A percentile compares a stretch with the other conserved stretches of the same genome.
These are phyloP conservation scores for Cheilosia urbana DNA, from an alignment of 2,888 invertebrate genomes.

Conservation along the genomic window DNA sequence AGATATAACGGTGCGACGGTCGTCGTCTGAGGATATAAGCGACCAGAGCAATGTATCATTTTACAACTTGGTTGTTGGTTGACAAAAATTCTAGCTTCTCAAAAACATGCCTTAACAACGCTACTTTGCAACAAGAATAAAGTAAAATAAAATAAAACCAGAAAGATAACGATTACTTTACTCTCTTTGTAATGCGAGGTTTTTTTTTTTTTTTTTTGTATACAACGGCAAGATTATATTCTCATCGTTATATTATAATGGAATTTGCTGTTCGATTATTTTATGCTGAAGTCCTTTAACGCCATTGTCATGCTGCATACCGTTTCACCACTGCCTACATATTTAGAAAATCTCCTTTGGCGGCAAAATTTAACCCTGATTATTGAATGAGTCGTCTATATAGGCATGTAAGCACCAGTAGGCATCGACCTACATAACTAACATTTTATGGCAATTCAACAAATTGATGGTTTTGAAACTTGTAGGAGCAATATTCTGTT, in stretches of 20 bases:
- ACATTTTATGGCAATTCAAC: conserved; percentile 47
- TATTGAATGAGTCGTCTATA: conserved; percentile 29
- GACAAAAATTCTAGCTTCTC: not conserved
- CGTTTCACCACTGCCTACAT: conserved; percentile 28
- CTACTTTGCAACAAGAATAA: conserved; percentile 1
- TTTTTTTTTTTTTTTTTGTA: conserved; percentile 31
- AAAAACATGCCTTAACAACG: conserved; percentile 5
- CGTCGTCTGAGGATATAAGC: too few relatives aligned
- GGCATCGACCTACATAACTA: conserved; percentile 34
- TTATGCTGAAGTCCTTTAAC: conserved; percentile 47
- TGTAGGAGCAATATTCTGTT: conserved; percentile 29
- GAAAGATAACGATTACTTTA: conserved; percentile 27
- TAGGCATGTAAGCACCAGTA: conserved; percentile 27
- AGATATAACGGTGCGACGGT: too few relatives aligned
- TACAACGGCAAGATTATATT: conserved; percentile 20
- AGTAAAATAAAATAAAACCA: conserved; percentile 9
- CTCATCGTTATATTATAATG: conserved; percentile 51
- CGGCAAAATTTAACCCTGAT: conserved; percentile 41
- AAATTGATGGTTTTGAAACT: conserved; percentile 45
- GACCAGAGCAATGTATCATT: too few relatives aligned
- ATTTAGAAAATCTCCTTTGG: conserved; percentile 21
- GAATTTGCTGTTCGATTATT: conserved; percentile 44
- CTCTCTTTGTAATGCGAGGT: conserved; percentile 9
- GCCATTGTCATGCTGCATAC: conserved; percentile 34
- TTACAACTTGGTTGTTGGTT: too few relatives aligned